These are phyloP conservation scores for Hypomecis atomaria DNA, from an alignment of 2,888 invertebrate species.

Conservation along the genomic window DNA sequence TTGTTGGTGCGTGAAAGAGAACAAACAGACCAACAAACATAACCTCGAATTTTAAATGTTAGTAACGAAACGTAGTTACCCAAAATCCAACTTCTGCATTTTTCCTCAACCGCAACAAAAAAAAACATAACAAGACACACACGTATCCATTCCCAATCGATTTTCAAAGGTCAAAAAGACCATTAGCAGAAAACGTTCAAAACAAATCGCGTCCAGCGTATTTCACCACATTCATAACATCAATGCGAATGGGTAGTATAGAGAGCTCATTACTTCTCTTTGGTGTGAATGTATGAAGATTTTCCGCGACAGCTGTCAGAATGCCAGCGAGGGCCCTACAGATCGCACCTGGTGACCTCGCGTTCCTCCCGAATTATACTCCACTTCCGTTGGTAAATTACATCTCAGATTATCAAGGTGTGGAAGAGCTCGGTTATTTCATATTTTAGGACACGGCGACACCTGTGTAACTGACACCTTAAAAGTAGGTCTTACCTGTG, in stretches of 20 bases:
- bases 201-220: too few relatives aligned
- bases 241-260: neutral
- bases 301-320: constrained; percentile 28
- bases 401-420: constrained; percentile 26
- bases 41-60: too few relatives aligned
- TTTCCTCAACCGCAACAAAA: too few relatives aligned
- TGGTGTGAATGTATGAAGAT: neutral
- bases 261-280: too few relatives aligned
- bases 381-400: constrained; percentile 34
- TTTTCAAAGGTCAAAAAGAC: too few relatives aligned
- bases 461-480: constrained; percentile 7
- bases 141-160: too few relatives aligned
- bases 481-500: neutral
- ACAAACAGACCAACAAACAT: too few relatives aligned
- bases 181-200: too few relatives aligned
- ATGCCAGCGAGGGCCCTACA: constrained; percentile 37
- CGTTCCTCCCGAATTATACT: constrained; percentile 41
- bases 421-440: constrained; percentile 11
- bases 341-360: constrained; percentile 43
- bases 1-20: too few relatives aligned
- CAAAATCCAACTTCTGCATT: too few relatives aligned
- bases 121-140: too few relatives aligned
- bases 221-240: neutral
- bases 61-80: too few relatives aligned
- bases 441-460: constrained; percentile 20